phyloP scores from a whole-genome alignment of 2,113 vertebrate species.

The Pachycephala philippinensis region DNA sequence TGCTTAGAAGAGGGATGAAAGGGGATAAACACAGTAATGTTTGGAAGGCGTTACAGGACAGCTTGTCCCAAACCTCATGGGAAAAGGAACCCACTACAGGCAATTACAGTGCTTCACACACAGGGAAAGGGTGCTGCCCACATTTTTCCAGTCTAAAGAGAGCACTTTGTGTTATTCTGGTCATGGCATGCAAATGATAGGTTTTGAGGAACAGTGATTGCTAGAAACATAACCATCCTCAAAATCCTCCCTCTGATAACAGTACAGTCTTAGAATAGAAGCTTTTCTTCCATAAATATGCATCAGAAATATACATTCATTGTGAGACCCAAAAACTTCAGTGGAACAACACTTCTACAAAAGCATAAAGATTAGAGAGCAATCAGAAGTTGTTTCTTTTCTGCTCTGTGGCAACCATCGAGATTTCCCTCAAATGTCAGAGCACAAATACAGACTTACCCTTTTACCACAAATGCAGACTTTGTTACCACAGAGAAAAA shows the following conservation, averaged over 20 bases:
- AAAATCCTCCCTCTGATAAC: neutral
- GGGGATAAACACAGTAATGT: neutral
- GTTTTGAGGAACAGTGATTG: neutral
- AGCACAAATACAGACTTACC: neutral
- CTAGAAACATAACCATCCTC: neutral
- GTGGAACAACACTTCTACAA: neutral
- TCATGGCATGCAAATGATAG: neutral
- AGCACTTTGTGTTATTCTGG: neutral
- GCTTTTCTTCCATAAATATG: neutral
- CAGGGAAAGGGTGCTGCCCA: neutral
- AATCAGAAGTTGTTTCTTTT: neutral
- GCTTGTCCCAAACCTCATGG: neutral
- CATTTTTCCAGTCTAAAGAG: neutral
- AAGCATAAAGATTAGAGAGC: neutral
- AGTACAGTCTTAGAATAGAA: neutral
- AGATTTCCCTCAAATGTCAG: neutral
- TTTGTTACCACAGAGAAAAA: neutral
- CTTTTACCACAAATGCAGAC: neutral
- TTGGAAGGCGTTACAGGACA: neutral
- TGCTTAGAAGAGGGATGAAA: neutral
- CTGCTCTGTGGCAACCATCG: neutral
- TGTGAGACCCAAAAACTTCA: neutral
- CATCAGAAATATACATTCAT: neutral
- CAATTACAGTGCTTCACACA: neutral
- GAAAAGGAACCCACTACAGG: neutral